Conservation (phyloP, 2,888 invertebrate species). For the Eucera pruinosa region DNA sequence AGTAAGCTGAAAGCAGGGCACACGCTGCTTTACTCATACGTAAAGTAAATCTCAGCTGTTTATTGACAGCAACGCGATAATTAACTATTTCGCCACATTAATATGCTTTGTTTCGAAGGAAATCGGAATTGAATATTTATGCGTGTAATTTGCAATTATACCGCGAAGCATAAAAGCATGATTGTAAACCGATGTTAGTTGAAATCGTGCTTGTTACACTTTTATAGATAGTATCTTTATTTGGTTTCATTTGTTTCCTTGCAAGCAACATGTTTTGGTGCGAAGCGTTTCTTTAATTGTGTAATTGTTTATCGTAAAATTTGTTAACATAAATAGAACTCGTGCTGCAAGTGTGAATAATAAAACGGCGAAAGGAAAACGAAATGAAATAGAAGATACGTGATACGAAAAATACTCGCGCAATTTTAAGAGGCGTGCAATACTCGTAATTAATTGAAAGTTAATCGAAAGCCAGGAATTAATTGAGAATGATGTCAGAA, state of each 20-base stretch:
- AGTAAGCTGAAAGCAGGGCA: conserved; percentile 6
- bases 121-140: no score
- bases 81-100: no score
- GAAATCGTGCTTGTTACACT: no score
- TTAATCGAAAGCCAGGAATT: not conserved
- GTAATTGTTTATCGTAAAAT: not conserved
- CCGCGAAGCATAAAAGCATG: no score
- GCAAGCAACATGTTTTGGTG: not conserved
- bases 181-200: no score
- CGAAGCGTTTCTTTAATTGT: not conserved
- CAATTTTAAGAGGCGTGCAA: not conserved
- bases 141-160: no score
- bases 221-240: no score
- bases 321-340: not conserved
- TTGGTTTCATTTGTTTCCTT: not conserved
- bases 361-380: no score
- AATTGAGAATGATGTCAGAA: not conserved
- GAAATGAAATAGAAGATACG: not conserved
- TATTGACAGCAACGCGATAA: no score
- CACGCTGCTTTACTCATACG: not conserved
- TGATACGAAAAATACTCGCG: not conserved
- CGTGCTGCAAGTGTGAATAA: not conserved
- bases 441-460: conserved; percentile 6
- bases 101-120: no score
- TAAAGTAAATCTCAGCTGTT: no score